Evolutionary conservation across 2,888 invertebrate species (phyloP).

Genomic region (Lomographa bimaculata): DNA sequence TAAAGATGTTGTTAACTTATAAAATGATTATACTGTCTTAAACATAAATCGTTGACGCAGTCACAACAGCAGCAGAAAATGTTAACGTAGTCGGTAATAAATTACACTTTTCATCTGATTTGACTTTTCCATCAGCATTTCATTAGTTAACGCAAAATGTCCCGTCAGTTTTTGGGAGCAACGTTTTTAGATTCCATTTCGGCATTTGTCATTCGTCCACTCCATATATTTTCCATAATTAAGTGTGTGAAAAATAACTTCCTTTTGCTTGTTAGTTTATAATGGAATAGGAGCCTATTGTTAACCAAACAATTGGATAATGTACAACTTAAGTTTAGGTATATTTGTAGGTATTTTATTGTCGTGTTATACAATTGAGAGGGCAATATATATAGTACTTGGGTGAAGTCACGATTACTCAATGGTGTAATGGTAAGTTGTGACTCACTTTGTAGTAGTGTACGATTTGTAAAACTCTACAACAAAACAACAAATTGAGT

Average conservation of each 20-base stretch:
- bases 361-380: slow-evolving; percentile 2
- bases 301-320: slow-evolving; percentile 24
- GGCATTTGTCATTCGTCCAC: slow-evolving; percentile 23
- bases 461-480: too few species aligned
- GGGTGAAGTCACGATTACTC: too few species aligned
- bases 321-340: slow-evolving; percentile 1
- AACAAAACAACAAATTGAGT: too few species aligned
- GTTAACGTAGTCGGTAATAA: too few species aligned
- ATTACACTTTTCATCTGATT: too few species aligned
- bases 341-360: slow-evolving; percentile 1
- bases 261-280: slow-evolving; percentile 12
- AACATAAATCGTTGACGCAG: too few species aligned
- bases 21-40: too few species aligned
- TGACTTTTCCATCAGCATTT: not conserved
- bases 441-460: too few species aligned
- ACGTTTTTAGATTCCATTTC: slow-evolving; percentile 25
- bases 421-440: too few species aligned
- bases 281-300: slow-evolving; percentile 17
- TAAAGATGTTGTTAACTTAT: too few species aligned
- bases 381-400: too few species aligned
- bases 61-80: too few species aligned
- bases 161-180: slow-evolving; percentile 17
- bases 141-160: not conserved
- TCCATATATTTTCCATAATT: slow-evolving; percentile 17
- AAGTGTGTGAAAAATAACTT: slow-evolving; percentile 22